Base-by-base conservation (phyloP, 2,797 vertebrate genomes). In the Sparidentex hasta region DNA sequence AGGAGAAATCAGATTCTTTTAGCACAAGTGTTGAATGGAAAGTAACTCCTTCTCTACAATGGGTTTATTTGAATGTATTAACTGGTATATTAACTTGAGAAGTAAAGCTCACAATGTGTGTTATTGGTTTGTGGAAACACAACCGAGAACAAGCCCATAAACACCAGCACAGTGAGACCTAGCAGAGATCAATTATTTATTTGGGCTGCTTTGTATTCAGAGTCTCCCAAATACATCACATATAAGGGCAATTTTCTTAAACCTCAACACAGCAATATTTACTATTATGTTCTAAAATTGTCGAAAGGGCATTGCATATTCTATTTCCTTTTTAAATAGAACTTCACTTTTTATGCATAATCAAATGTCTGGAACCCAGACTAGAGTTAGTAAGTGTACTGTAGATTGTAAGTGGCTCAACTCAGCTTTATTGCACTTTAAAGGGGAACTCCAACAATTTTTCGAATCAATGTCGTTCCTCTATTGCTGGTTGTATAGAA, bases 61-160 rank as follows among this genome's bases (percentile, higher is more conserved):
- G 29, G 13, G 63, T 80, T 87, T 69, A 67, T 69, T 83, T 6
- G 18, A 47, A 56, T 64, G 25, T 38, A 56, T 77, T 65, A 74
- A 67, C 21, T 29, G 46, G 46, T 43, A 52, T 75, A 54, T 71
- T 65, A 76, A 65, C 67, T 73, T 5, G 0, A 54, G 52, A 23
- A 61, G 56, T 54, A 46, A 76, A 74, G 50, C 58, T 65, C 33
- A 9, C 43, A 55, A 46, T 51, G n/a, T 29, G 7, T 69, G n/a
- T 72, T 72, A 59, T 21, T 63, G 20, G 38, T 55, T 61, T 33
- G 51, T 63, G n/a, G n/a, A 41, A 50, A 41, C 63, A 56, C 25
- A 29, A 29, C 5, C 18, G 12, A 17, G 5, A 18, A n/a, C 14
- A 29, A 41, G 41, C 23, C 13, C 25, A 38, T 58, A 21, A 47